phyloP scores from a whole-genome alignment of 2,797 vertebrate genomes.

The Arrhamphus sclerolepis region DNA sequence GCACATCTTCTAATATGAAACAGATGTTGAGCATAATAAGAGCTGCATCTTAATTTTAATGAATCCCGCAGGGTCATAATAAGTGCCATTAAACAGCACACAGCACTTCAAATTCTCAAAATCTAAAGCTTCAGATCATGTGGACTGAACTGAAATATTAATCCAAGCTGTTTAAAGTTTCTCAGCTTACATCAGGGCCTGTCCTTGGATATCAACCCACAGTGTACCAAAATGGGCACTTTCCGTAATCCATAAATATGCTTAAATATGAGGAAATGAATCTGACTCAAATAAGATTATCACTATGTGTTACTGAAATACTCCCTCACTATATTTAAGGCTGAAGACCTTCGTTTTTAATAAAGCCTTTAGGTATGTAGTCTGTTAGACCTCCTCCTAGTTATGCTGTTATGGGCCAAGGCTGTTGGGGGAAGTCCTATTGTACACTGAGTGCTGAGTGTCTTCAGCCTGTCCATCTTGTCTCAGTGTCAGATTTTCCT shows the following conservation, averaged over 20 bases:
- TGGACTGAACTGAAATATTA: constrained; percentile 9
- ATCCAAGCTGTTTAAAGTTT: background rate
- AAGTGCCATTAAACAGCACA: constrained; percentile 47
- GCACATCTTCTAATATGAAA: constrained; percentile 56
- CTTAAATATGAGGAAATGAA: background rate
- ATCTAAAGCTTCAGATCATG: constrained; percentile 5
- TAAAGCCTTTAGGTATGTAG: too few species aligned
- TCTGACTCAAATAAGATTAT: too few species aligned
- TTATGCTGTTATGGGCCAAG: too few species aligned
- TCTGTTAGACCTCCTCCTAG: too few species aligned
- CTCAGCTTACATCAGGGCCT: background rate
- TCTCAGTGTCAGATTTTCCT: too few species aligned
- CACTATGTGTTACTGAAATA: too few species aligned
- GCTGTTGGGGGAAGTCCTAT: too few species aligned
- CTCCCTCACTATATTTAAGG: too few species aligned
- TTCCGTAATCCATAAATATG: background rate
- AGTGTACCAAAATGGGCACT: background rate
- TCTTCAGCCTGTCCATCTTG: too few species aligned
- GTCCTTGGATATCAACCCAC: background rate
- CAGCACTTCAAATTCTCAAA: constrained; percentile 15
- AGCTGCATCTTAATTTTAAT: constrained; percentile 69
- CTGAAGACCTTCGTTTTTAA: too few species aligned
- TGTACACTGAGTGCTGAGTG: too few species aligned
- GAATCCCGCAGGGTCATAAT: constrained; percentile 56
- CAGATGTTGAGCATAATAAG: constrained; percentile 69